Evolutionary conservation across 1,140 invertebrate genomes (phyloP).

Genomic region (Babylonia areolata): DNA sequence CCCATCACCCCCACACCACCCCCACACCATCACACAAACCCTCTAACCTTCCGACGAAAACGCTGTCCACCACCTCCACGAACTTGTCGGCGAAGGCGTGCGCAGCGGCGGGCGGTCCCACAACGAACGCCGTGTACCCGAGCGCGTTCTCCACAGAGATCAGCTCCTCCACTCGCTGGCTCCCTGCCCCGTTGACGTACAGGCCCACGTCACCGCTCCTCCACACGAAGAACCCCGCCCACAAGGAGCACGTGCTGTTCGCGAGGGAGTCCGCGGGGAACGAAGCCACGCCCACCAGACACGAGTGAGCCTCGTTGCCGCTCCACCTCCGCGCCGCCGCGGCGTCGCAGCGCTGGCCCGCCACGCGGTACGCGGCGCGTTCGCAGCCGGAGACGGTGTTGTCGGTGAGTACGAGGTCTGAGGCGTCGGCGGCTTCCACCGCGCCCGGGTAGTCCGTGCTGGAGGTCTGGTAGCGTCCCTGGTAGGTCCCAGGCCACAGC

Average conservation of each 20-base stretch:
- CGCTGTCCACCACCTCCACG: slow-evolving; percentile 50
- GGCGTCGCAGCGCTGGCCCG: slow-evolving; percentile 53
- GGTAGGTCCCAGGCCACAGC: slow-evolving; percentile 58
- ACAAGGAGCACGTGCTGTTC: slow-evolving; percentile 37
- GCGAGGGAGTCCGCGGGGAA: slow-evolving; percentile 47
- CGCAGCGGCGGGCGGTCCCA: slow-evolving; percentile 53
- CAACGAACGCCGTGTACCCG: slow-evolving; percentile 60
- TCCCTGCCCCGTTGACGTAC: slow-evolving; percentile 58
- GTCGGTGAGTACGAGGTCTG: slow-evolving; percentile 48
- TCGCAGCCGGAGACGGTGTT: slow-evolving; percentile 65
- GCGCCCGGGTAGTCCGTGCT: slow-evolving; percentile 59
- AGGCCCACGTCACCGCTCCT: slow-evolving; percentile 63
- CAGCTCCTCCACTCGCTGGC: slow-evolving; percentile 42
- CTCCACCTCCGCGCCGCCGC: slow-evolving; percentile 35
- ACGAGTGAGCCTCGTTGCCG: slow-evolving; percentile 55
- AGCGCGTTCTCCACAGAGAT: slow-evolving; percentile 59
- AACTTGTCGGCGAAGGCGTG: slow-evolving; percentile 56
- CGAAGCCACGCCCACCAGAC: slow-evolving; percentile 44
- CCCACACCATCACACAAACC: not conserved
- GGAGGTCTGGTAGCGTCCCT: slow-evolving; percentile 46
- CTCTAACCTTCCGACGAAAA: slow-evolving; percentile 58
- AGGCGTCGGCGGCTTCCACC: slow-evolving; percentile 55
- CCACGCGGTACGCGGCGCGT: slow-evolving; percentile 53
- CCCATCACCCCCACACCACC: not conserved
- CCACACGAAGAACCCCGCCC: slow-evolving; percentile 56